Evolutionary conservation across 2,888 invertebrate genomes (phyloP).

Genomic region (Bombylius major): DNA sequence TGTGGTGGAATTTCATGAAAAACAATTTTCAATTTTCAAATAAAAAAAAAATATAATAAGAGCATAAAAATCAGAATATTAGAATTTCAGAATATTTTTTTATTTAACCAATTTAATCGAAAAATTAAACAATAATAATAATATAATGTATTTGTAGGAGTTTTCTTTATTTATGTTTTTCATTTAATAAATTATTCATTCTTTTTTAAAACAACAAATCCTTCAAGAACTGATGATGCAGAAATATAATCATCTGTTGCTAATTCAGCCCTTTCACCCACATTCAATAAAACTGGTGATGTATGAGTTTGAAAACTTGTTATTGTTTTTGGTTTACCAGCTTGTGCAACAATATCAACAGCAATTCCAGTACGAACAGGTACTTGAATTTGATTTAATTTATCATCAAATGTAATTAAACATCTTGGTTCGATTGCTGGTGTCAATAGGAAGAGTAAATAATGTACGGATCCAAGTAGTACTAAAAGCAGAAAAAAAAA

Average conservation of each 20-base stretch:
- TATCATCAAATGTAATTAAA: constrained; percentile 89
- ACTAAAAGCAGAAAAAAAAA: constrained; percentile 41
- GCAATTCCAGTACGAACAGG: constrained; percentile 80
- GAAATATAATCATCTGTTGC: constrained; percentile 90
- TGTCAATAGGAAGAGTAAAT: constrained; percentile 79
- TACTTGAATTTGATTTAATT: constrained; percentile 75
- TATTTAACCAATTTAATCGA: too few relatives aligned
- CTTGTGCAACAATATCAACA: constrained; percentile 93
- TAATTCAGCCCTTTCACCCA: constrained; percentile 88
- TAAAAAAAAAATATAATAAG: too few relatives aligned
- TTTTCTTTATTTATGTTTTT: too few relatives aligned
- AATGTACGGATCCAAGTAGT: constrained; percentile 83
- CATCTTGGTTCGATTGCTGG: constrained; percentile 96
- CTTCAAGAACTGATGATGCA: constrained; percentile 87
- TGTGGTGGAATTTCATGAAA: too few relatives aligned
- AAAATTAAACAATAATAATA: too few relatives aligned
- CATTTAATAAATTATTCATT: constrained; percentile 36
- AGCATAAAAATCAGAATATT: too few relatives aligned
- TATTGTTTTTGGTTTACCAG: constrained; percentile 94
- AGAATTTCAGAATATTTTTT: too few relatives aligned
- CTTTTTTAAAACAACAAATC: constrained; percentile 89
- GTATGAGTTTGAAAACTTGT: constrained; percentile 97
- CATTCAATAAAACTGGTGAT: constrained; percentile 87
- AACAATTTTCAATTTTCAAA: too few relatives aligned
- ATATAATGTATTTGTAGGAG: too few relatives aligned